These are phyloP conservation scores for Drosophila nr. perissopoda DNA, from an alignment of 2,888 invertebrate species.

Conservation along the genomic window DNA sequence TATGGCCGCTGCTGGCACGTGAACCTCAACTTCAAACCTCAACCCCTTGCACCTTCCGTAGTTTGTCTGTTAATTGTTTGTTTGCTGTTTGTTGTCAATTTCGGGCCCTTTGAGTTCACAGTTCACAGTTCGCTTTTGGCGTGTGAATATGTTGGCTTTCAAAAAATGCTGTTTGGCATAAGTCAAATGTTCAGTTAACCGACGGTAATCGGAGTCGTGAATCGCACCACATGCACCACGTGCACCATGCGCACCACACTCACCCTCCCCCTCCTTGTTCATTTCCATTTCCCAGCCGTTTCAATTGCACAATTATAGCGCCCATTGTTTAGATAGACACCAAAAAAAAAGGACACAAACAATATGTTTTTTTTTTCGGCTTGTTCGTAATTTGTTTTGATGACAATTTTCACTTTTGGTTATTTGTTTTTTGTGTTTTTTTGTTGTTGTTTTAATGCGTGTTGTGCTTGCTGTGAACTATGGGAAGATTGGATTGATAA, in stretches of 20 bases:
- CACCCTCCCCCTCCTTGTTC: conserved; percentile 23
- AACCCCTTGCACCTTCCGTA: conserved; percentile 41
- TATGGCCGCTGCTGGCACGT: conserved; percentile 75
- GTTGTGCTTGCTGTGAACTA: conserved; percentile 38
- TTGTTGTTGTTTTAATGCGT: conserved; percentile 32
- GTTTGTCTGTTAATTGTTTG: conserved; percentile 84
- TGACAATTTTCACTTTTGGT: conserved; percentile 72
- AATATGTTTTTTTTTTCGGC: conserved; percentile 70
- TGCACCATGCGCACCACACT: conserved; percentile 16
- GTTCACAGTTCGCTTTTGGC: conserved; percentile 49
- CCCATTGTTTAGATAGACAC: conserved; percentile 76
- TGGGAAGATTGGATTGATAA: conserved; percentile 35
- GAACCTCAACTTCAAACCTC: conserved; percentile 51
- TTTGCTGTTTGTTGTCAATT: conserved; percentile 84
- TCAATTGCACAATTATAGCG: conserved; percentile 82
- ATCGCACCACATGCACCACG: conserved; percentile 28
- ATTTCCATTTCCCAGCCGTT: conserved; percentile 39
- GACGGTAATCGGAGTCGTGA: conserved; percentile 70
- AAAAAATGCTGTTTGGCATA: conserved; percentile 38
- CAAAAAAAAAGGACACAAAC: conserved; percentile 54
- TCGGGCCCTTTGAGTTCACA: conserved; percentile 64
- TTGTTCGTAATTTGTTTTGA: conserved; percentile 75
- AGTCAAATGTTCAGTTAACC: conserved; percentile 65
- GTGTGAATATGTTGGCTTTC: conserved; percentile 75
- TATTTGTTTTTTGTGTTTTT: conserved; percentile 10